Evolutionary conservation across 2,797 vertebrate genomes (phyloP), one percentile per base, ranked within the genome.

Genomic region (Scolopax bukidnonensis): DNA sequence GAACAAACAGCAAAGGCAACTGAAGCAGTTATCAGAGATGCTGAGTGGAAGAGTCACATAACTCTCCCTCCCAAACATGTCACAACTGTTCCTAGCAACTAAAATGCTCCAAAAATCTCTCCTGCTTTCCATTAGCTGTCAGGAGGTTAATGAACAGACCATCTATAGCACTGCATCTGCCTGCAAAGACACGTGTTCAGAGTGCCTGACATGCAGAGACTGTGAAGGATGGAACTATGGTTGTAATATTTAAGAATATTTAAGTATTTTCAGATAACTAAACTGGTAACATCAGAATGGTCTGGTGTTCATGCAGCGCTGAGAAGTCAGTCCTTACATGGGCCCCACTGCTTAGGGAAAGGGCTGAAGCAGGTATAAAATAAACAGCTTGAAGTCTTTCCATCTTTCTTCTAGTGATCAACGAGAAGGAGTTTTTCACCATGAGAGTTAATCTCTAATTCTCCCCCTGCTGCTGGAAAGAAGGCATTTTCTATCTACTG

Each of bases 31-130:
- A 3, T 32, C 43, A 64, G 77, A 68, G 19, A 53, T n/a, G 36
- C 24, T 51, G 65, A 71, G 7, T 14, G n/a, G 74, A 79, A 76
- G 65, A 74, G 84, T 48, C 57, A 38, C 8, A 3, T 12, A 89
- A 78, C 32, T 48, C 51, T 33, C 9, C 41, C 8, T 16, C 25
- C 12, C 14, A 4, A 0, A 79, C 0, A 0, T 11, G 36, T 16
- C 57, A 69, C 23, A 24, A 7, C 12, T 60, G 57, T 7, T 65
- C 27, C 33, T 1, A 57, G 87, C 41, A 92, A 68, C 16, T 57
- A 41, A 50, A 84, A 73, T 51, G 45, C 48, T 59, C 47, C 38
- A 61, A 57, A 80, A 85, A 84, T 63, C 60, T 92, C 47, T 83
- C 63, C 68, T 41, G n/a, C 20, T 75, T 53, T 56, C 41, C 65